Conservation (phyloP, 2,113 vertebrate species). For the Calidris pugnax region DNA sequence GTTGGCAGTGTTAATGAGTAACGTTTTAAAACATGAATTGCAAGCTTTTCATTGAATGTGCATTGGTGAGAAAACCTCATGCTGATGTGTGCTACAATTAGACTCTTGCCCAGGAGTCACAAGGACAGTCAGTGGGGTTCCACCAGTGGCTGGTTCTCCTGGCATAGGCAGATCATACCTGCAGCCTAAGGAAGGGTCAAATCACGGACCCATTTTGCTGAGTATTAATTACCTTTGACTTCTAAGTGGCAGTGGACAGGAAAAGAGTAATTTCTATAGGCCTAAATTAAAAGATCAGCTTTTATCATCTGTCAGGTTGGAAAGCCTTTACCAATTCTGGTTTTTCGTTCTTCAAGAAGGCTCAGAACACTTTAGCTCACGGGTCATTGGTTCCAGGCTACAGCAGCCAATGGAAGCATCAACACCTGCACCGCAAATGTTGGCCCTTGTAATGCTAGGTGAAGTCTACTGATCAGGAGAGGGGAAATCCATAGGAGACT, state of each 20-base stretch:
- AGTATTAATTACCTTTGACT: background rate
- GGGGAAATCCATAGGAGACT: background rate
- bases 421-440: background rate
- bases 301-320: background rate
- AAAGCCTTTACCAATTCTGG: background rate
- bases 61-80: background rate
- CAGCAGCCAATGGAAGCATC: background rate
- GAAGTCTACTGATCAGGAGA: background rate
- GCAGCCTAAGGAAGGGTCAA: background rate
- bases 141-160: background rate
- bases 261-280: background rate
- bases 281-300: background rate
- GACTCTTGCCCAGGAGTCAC: background rate
- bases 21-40: background rate
- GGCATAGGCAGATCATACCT: background rate
- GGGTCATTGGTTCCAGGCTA: background rate
- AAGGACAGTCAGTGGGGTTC: background rate
- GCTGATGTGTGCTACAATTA: background rate
- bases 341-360: background rate
- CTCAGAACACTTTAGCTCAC: background rate
- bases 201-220: background rate
- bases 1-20: background rate
- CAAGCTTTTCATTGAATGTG: background rate
- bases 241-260: background rate
- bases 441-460: background rate